Conservation (phyloP, 2,113 vertebrate genomes). For the Eleginops maclovinus region DNA sequence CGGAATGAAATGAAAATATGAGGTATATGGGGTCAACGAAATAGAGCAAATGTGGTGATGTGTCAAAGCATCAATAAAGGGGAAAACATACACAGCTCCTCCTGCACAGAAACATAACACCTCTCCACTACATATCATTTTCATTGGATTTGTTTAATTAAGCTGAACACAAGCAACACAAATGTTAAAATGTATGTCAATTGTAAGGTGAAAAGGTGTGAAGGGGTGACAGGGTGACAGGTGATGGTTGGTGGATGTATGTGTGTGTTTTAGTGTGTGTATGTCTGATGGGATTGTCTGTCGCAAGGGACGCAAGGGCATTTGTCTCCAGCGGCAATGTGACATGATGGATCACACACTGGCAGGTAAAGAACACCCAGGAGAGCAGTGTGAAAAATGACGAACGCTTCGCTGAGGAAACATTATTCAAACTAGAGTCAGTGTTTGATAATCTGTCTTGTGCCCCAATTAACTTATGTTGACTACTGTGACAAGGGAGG, state of each 20-base stretch:
- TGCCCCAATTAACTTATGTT: neutral
- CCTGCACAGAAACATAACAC: neutral
- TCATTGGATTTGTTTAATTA: neutral
- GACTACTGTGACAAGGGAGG: no score
- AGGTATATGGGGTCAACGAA: constrained; percentile 15
- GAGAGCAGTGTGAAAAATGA: constrained; percentile 62
- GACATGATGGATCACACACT: constrained; percentile 59
- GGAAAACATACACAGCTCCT: constrained; percentile 9
- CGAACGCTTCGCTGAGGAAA: constrained; percentile 39
- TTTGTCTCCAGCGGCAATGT: constrained; percentile 55
- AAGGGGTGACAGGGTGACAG: neutral
- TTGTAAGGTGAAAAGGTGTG: neutral
- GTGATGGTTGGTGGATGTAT: constrained; percentile 33
- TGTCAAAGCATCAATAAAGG: neutral
- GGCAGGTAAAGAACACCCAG: constrained; percentile 43
- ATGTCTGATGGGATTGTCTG: constrained; percentile 38
- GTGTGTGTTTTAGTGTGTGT: neutral
- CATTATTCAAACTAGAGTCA: constrained; percentile 27
- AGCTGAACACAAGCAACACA: constrained; percentile 18
- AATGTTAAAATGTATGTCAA: neutral
- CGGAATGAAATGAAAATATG: constrained; percentile 22
- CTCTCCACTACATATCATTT: neutral
- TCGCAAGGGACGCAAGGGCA: constrained; percentile 30
- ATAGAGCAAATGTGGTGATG: neutral
- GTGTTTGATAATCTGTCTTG: neutral